A percentile compares a stretch with the other conserved stretches of the same genome.
Evolutionary conservation across 2,113 vertebrate species (phyloP).

Genomic region (Rhinichthys klamathensis): DNA sequence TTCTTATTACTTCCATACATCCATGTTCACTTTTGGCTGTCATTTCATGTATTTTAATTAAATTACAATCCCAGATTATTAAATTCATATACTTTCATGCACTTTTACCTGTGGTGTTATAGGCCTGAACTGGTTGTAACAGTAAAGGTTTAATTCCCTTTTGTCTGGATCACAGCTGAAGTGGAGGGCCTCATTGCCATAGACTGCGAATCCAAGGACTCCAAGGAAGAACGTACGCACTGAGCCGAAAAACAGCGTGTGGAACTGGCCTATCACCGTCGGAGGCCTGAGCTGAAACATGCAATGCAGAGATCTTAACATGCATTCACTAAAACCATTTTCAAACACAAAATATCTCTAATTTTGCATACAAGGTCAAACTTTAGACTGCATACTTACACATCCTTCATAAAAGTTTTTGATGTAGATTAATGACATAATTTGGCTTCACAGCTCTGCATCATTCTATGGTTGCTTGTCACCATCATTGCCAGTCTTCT

Average conservation of each 20-base stretch:
- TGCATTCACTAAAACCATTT: neutral
- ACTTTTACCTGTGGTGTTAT: constrained; percentile 84
- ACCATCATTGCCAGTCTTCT: constrained; percentile 68
- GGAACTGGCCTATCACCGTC: constrained; percentile 86
- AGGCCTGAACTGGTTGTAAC: constrained; percentile 90
- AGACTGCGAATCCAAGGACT: constrained; percentile 86
- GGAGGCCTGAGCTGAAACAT: constrained; percentile 82
- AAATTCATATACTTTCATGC: constrained; percentile 64
- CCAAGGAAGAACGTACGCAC: constrained; percentile 84
- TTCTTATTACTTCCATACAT: neutral
- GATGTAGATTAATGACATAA: constrained; percentile 87
- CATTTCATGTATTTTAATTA: neutral
- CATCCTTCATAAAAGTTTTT: constrained; percentile 89
- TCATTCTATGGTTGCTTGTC: constrained; percentile 58
- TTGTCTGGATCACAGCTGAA: constrained; percentile 90
- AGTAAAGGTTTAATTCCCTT: constrained; percentile 87
- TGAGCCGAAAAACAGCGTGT: constrained; percentile 88
- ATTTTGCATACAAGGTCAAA: neutral
- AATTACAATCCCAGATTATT: neutral
- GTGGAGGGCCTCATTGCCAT: constrained; percentile 88
- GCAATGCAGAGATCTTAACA: constrained; percentile 31
- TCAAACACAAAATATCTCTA: neutral
- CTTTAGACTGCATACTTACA: constrained; percentile 74
- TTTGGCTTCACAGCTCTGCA: constrained; percentile 59
- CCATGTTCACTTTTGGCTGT: neutral